These are phyloP conservation scores for Xiphydria camelus DNA, from an alignment of 2,888 invertebrate genomes.

Conservation along the genomic window DNA sequence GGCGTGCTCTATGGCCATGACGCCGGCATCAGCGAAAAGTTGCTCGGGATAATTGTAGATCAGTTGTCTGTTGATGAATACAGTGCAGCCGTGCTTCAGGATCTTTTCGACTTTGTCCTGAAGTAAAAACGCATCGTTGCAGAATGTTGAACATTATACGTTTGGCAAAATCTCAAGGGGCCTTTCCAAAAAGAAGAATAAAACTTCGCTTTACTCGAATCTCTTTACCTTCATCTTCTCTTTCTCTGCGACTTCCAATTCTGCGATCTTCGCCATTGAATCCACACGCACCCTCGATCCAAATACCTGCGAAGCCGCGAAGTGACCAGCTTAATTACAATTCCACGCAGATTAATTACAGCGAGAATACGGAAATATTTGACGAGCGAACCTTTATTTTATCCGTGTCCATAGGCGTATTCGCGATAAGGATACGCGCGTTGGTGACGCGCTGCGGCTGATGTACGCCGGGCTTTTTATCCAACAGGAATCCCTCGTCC, in stretches of 20 bases:
- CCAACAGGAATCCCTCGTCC: slow-evolving; percentile 91
- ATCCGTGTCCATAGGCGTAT: slow-evolving; percentile 99
- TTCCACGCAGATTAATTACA: background rate
- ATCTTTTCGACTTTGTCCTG: slow-evolving; percentile 95
- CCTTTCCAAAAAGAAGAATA: too few relatives aligned
- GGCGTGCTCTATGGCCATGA: slow-evolving; percentile 99
- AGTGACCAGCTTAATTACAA: background rate
- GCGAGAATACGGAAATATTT: too few relatives aligned
- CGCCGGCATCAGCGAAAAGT: slow-evolving; percentile 94
- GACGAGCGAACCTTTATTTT: slow-evolving; percentile 80
- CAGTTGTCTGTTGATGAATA: slow-evolving; percentile 97
- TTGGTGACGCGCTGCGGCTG: slow-evolving; percentile 96
- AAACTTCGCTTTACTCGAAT: too few relatives aligned
- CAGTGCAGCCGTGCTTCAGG: slow-evolving; percentile 90
- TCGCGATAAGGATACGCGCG: slow-evolving; percentile 95
- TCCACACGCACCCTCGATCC: slow-evolving; percentile 93
- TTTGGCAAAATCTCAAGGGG: too few relatives aligned
- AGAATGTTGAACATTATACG: too few relatives aligned
- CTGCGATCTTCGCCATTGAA: slow-evolving; percentile 94
- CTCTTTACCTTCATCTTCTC: slow-evolving; percentile 88
- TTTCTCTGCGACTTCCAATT: slow-evolving; percentile 96
- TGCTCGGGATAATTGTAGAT: slow-evolving; percentile 99
- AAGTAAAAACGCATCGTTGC: too few relatives aligned
- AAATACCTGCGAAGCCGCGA: slow-evolving; percentile 65
- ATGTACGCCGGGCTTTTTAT: slow-evolving; percentile 96